Conservation (phyloP, 2,797 vertebrate genomes). For the Trachops cirrhosus region DNA sequence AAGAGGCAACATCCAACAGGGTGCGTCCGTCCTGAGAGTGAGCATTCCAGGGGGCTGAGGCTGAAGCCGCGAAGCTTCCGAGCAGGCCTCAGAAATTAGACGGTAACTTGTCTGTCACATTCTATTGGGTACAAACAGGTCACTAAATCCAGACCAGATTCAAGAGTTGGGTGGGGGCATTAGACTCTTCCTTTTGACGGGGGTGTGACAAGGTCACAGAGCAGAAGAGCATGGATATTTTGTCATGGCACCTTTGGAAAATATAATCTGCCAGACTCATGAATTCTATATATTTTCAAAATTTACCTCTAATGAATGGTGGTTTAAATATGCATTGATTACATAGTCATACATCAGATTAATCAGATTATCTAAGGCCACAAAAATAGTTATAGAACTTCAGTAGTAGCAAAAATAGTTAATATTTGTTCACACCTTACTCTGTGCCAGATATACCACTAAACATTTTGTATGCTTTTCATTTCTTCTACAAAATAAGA, state of each 20-base stretch:
- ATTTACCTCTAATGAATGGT: not conserved
- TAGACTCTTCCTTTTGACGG: not conserved
- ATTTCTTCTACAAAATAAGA: not conserved
- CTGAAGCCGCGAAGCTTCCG: not conserved
- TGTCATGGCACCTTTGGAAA: not conserved
- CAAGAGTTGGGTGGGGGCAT: not conserved
- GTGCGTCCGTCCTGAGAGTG: fast-evolving
- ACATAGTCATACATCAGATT: not conserved
- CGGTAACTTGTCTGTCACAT: not conserved
- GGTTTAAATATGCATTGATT: not conserved
- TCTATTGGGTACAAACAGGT: not conserved
- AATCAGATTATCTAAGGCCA: not conserved
- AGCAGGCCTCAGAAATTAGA: not conserved
- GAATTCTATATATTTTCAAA: not conserved
- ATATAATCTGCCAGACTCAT: not conserved
- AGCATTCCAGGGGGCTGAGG: not conserved
- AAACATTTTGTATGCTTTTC: not conserved
- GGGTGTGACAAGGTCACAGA: not conserved
- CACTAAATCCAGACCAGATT: not conserved
- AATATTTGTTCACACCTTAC: not conserved
- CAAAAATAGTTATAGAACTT: not conserved
- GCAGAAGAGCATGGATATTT: not conserved
- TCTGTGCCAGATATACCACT: not conserved
- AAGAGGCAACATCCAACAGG: not conserved
- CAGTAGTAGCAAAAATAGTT: not conserved